phyloP scores from a whole-genome alignment of 2,888 invertebrate genomes.

The Nemapogon koenigi region DNA sequence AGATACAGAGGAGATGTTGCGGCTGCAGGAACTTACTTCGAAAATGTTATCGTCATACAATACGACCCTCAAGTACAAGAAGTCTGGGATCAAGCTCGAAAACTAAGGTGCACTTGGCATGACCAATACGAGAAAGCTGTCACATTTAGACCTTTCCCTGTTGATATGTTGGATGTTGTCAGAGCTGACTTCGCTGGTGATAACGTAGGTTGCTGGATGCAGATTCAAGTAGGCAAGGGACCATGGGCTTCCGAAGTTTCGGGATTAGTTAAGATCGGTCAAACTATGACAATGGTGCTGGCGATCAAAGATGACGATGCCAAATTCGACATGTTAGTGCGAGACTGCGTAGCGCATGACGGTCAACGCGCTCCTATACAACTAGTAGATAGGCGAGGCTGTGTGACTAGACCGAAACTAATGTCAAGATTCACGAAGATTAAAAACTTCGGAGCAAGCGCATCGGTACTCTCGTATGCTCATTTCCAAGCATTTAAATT shows the following conservation, averaged over 20 bases:
- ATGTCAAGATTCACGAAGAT: conserved; percentile 95
- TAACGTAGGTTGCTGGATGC: conserved; percentile 97
- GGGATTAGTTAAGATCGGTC: conserved; percentile 92
- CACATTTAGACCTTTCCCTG: conserved; percentile 92
- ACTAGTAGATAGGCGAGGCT: conserved; percentile 90
- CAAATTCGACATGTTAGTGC: conserved; percentile 93
- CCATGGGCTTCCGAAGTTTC: conserved; percentile 97
- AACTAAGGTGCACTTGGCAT: conserved; percentile 93
- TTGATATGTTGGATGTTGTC: conserved; percentile 95
- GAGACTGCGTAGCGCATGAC: conserved; percentile 94
- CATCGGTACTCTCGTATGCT: conserved; percentile 89
- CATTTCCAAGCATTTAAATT: conserved; percentile 96
- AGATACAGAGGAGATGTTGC: conserved; percentile 90
- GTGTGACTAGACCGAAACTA: conserved; percentile 88
- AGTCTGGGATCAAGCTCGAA: conserved; percentile 94
- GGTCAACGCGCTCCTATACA: conserved; percentile 93
- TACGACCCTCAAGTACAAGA: conserved; percentile 94
- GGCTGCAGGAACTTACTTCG: conserved; percentile 91
- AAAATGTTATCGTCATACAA: conserved; percentile 92
- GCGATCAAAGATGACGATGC: conserved; percentile 95
- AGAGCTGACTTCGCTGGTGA: conserved; percentile 94
- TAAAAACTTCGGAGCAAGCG: conserved; percentile 93
- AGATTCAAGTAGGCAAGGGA: conserved; percentile 93
- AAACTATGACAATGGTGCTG: conserved; percentile 96
- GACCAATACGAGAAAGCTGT: conserved; percentile 95